Evolutionary conservation across 1,140 invertebrate species (phyloP).

Genomic region (Coelopa frigida): DNA sequence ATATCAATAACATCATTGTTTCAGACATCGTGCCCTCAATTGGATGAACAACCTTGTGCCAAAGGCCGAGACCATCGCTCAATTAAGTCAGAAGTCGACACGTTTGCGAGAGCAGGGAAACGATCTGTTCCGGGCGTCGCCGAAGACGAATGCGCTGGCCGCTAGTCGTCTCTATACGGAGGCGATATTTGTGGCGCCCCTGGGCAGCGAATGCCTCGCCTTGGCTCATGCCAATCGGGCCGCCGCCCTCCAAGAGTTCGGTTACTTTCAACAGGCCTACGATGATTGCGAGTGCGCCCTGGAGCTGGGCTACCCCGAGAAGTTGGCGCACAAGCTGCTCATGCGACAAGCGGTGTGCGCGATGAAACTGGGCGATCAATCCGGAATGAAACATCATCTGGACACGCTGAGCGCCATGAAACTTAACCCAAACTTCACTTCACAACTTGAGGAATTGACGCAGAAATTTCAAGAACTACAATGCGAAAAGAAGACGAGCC

Average conservation of each 20-base stretch:
- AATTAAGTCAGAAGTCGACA: too few relatives aligned
- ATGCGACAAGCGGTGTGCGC: slow-evolving; percentile 32
- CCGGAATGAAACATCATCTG: slow-evolving; percentile 16
- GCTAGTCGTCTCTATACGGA: slow-evolving; percentile 25
- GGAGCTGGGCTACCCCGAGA: slow-evolving; percentile 26
- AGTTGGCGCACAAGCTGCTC: slow-evolving; percentile 26
- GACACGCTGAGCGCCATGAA: slow-evolving; percentile 6
- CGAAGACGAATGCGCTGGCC: slow-evolving; percentile 12
- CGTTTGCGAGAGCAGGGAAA: too few relatives aligned
- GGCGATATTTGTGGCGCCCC: slow-evolving; percentile 24
- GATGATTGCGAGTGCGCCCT: slow-evolving; percentile 33
- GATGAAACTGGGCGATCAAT: slow-evolving; percentile 17
- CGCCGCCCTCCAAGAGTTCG: slow-evolving; percentile 31
- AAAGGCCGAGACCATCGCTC: too few relatives aligned
- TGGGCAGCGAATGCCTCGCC: slow-evolving; percentile 14
- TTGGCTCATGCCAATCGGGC: slow-evolving; percentile 32
- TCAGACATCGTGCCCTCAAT: too few relatives aligned
- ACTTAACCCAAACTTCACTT: slow-evolving; percentile 20
- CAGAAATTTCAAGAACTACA: slow-evolving; percentile 19
- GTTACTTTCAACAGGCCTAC: slow-evolving; percentile 32
- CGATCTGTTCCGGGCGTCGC: too few relatives aligned
- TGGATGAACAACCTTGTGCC: too few relatives aligned
- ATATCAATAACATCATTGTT: too few relatives aligned
- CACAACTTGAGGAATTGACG: too few relatives aligned
- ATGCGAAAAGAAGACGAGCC: not conserved